Evolutionary conservation across 2,888 invertebrate genomes (phyloP), one percentile per base, ranked within the genome.

Genomic region (Mimas tiliae): DNA sequence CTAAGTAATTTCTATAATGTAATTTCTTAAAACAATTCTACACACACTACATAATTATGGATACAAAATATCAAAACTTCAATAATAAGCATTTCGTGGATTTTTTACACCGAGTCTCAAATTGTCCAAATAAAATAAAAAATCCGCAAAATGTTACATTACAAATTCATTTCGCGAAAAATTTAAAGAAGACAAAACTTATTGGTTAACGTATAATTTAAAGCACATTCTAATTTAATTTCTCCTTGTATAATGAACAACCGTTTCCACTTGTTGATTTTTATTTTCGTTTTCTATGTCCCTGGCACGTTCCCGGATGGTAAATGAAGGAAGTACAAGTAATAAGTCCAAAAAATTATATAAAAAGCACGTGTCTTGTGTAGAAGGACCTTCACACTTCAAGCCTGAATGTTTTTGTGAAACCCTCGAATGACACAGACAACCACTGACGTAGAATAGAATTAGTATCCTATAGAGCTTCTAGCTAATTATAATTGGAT

Each of bases 311-410:
- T 82, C 80, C 86, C 74, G 92, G 89, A 89, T 82, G 85, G 82
- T 84, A 83, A 80, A 83, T 73, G 72, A 91, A 93, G 93, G 93
- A 93, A 93, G 93, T 93, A 93, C 93, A 93, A 93, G 93, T 93
- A 93, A 92, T 91, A 84, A 90, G 87, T 91, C 88, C 83, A 91
- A 82, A 88, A n/a, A 86, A 89, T 91, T 87, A 87, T 91, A 86
- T 87, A 85, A 85, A 81, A 86, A 85, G 92, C 92, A 92, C 92
- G 91, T 90, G 92, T 90, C 90, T 90, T 91, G 90, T 88, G 85
- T 92, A 92, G 90, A 84, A 79, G 87, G 90, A 90, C 83, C 88
- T 87, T 84, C 86, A 88, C 87, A 79, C 82, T 82, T 88, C 87
- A 83, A 84, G 87, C 88, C 86, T 85, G 83, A 83, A 73, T 78